Percentiles rank a stretch among this genome's conserved stretches.
These are phyloP conservation scores for Palaemon carinicauda DNA, from an alignment of 1,140 invertebrate species.

Conservation along the genomic window DNA sequence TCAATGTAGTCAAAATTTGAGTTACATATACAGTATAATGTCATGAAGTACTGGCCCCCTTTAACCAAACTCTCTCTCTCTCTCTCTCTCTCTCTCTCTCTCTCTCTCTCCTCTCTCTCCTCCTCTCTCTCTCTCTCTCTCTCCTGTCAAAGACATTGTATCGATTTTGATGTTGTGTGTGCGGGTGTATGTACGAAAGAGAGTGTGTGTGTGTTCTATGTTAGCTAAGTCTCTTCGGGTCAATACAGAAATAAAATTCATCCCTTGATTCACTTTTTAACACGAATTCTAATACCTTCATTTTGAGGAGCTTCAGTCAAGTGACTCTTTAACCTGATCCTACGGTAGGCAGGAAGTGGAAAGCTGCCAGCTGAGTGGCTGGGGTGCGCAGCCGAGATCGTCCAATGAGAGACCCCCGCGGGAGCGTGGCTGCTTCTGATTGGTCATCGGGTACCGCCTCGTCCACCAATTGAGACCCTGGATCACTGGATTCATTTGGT, in stretches of 20 bases:
- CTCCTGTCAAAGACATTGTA: too few relatives aligned
- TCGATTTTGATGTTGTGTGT: too few relatives aligned
- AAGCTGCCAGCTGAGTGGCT: conserved; percentile 34
- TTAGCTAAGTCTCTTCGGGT: neutral
- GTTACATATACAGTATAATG: too few relatives aligned
- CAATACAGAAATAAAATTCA: neutral
- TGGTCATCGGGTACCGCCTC: conserved; percentile 24
- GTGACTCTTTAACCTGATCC: conserved; percentile 43
- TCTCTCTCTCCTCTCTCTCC: too few relatives aligned
- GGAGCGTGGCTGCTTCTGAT: conserved; percentile 34
- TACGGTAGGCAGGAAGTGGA: conserved; percentile 9
- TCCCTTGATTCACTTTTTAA: neutral
- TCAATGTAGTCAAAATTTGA: too few relatives aligned
- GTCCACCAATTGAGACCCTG: conserved; percentile 48
- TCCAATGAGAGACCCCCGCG: conserved; percentile 28
- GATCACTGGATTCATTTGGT: conserved; percentile 56
- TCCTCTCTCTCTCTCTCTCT: too few relatives aligned
- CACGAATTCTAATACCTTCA: conserved; percentile 6
- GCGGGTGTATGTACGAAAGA: too few relatives aligned
- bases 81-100: too few relatives aligned
- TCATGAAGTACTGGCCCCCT: too few relatives aligned
- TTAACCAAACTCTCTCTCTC: too few relatives aligned
- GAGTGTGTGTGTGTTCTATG: too few relatives aligned
- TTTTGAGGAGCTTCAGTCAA: neutral
- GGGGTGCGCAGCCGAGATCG: neutral